Percentiles rank a stretch among this genome's conserved stretches.
These are phyloP conservation scores for Spheniscus humboldti DNA, from an alignment of 2,797 vertebrate species.

Conservation along the genomic window DNA sequence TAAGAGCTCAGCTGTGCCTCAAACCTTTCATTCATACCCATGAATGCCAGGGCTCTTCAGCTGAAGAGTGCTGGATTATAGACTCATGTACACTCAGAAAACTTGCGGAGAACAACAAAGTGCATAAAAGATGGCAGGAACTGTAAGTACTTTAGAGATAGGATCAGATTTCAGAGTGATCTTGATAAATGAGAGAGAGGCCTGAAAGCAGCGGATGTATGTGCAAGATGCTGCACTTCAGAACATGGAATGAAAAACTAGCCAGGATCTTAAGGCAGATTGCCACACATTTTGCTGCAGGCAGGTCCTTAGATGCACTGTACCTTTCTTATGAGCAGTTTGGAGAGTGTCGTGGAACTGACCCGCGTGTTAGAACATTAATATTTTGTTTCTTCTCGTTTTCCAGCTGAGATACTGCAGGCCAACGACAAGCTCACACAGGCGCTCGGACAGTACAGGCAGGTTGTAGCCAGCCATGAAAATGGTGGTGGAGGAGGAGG, in stretches of 20 bases:
- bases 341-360: neutral
- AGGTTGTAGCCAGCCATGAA: conserved; percentile 24
- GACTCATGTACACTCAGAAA: neutral
- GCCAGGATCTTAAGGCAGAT: neutral
- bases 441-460: conserved; percentile 75
- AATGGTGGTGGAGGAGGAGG: neutral
- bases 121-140: neutral
- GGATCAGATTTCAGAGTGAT: neutral
- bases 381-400: neutral
- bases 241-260: neutral
- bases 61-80: neutral
- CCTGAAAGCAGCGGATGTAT: neutral
- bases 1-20: neutral
- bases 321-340: neutral
- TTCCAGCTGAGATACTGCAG: conserved; percentile 80
- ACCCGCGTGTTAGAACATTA: fast-evolving
- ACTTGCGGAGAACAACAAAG: neutral
- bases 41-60: neutral
- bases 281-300: neutral
- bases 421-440: conserved; percentile 81
- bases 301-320: neutral
- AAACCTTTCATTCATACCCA: neutral
- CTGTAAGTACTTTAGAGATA: neutral
- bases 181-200: neutral
- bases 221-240: neutral